These are phyloP conservation scores for Orchestes rusci DNA, from an alignment of 2,888 invertebrate species.

Conservation along the genomic window DNA sequence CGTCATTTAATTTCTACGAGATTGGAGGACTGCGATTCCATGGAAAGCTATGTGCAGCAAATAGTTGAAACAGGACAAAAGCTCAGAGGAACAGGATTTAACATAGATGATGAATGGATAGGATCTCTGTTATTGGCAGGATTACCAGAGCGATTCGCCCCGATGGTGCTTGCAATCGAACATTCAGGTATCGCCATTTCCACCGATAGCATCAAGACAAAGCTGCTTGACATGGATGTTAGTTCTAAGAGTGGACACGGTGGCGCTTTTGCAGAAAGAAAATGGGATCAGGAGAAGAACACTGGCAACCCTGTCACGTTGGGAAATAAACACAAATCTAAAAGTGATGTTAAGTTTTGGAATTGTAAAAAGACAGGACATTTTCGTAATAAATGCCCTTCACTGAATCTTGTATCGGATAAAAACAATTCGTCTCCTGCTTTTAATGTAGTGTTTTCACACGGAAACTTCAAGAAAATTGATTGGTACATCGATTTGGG, in stretches of 20 bases:
- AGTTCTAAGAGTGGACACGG: neutral
- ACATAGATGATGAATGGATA: slow-evolving; percentile 1
- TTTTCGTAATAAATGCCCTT: neutral
- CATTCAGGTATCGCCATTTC: slow-evolving; percentile 28
- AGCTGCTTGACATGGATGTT: slow-evolving; percentile 28
- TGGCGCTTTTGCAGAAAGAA: neutral
- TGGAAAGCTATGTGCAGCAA: slow-evolving; percentile 25
- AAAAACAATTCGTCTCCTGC: neutral
- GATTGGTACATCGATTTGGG: slow-evolving; percentile 1
- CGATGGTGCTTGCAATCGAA: slow-evolving; percentile 31
- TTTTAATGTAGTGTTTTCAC: neutral
- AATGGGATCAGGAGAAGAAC: too few species aligned
- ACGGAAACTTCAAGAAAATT: neutral
- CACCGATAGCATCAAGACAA: slow-evolving; percentile 29
- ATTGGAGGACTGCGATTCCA: slow-evolving; percentile 17
- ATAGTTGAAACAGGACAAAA: slow-evolving; percentile 22
- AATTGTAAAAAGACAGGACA: slow-evolving; percentile 1
- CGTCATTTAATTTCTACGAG: slow-evolving; percentile 20
- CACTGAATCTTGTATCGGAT: neutral
- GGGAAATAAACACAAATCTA: too few species aligned
- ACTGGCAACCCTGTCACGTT: too few species aligned
- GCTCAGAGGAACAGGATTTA: slow-evolving; percentile 19
- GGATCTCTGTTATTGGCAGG: slow-evolving; percentile 20
- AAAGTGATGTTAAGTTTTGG: slow-evolving; percentile 6
- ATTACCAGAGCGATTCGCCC: slow-evolving; percentile 26